Percentiles rank a stretch among this genome's conserved stretches.
These are phyloP conservation scores for Morinoia aosen DNA, from an alignment of 2,888 invertebrate species.

Conservation along the genomic window DNA sequence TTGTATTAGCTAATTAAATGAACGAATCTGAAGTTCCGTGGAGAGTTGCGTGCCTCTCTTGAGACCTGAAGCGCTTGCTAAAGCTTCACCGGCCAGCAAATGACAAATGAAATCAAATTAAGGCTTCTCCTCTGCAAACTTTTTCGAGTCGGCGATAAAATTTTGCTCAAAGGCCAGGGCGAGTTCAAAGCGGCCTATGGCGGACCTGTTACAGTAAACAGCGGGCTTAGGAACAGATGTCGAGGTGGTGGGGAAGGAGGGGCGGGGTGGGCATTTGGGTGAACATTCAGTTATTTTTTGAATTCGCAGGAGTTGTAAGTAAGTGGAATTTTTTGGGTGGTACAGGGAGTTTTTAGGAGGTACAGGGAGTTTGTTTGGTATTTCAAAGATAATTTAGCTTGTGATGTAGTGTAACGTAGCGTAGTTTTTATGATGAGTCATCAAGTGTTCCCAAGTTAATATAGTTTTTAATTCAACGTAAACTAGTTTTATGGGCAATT, in stretches of 20 bases:
- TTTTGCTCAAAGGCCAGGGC: conserved; percentile 7
- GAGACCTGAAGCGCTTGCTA: neutral
- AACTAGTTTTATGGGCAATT: no score
- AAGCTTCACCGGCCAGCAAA: conserved; percentile 7
- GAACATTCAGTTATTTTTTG: no score
- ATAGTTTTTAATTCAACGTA: no score
- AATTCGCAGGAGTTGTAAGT: no score
- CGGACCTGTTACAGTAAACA: conserved; percentile 31
- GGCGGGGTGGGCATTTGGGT: neutral
- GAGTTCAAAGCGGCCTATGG: conserved; percentile 36
- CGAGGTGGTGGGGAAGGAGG: neutral
- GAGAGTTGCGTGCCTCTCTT: neutral
- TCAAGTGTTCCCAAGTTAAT: no score
- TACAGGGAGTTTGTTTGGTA: no score
- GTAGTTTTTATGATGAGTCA: no score
- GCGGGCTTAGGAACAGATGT: neutral
- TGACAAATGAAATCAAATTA: conserved; percentile 44
- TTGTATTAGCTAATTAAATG: conserved; percentile 3
- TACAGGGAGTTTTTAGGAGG: no score
- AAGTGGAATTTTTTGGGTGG: no score
- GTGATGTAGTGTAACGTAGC: no score
- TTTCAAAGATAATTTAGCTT: no score
- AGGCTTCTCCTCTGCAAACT: conserved; percentile 18
- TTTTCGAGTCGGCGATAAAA: conserved; percentile 18
- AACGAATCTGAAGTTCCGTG: neutral